Evolutionary conservation across 23 tunicate genomes (phyloP).

Genomic region (Styela plicata): DNA sequence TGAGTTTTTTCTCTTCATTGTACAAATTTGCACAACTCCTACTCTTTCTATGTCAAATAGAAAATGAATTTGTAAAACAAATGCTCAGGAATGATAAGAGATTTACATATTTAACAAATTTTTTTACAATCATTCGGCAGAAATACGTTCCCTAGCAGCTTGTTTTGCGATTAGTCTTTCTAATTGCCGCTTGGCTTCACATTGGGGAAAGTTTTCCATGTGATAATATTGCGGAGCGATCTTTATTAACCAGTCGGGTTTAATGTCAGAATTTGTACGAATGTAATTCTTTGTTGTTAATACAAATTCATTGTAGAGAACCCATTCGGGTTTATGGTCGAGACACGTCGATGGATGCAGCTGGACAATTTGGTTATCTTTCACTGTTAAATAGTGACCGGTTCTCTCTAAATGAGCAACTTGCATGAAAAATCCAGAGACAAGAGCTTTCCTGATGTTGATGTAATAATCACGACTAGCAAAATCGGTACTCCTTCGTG

Average conservation of each 20-base stretch:
- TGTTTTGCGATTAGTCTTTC: constrained; percentile 70
- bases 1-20: no score
- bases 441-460: constrained; percentile 90
- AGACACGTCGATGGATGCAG: constrained; percentile 97
- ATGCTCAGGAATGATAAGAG: not conserved
- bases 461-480: constrained; percentile 90
- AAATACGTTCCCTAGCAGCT: constrained; percentile 48
- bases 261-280: constrained; percentile 86
- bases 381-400: constrained; percentile 93
- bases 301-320: constrained; percentile 92
- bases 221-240: constrained; percentile 95
- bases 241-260: constrained; percentile 82
- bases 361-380: constrained; percentile 98
- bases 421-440: constrained; percentile 98
- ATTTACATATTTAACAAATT: no score
- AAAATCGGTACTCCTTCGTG: constrained; percentile 91
- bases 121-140: constrained; percentile 18
- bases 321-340: constrained; percentile 99
- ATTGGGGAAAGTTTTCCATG: constrained; percentile 93
- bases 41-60: no score
- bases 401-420: constrained; percentile 94
- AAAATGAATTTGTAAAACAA: not conserved
- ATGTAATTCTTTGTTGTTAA: constrained; percentile 96
- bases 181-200: constrained; percentile 92
- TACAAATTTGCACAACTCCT: no score